phyloP scores from a whole-genome alignment of 2,888 invertebrate species.

The Lamellibrachia columna region DNA sequence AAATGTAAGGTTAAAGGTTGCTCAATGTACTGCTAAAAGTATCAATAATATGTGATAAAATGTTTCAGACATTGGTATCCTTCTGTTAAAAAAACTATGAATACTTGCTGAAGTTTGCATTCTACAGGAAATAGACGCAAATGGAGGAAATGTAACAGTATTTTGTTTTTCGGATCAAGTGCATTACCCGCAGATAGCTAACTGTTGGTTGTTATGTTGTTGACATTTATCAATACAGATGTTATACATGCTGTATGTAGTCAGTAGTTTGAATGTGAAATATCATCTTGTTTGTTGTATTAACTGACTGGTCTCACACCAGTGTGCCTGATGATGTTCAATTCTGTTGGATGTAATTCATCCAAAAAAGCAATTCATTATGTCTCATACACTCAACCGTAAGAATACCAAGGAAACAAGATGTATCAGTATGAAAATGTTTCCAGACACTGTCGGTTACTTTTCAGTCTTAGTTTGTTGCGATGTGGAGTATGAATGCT shows the following conservation, averaged over 20 bases:
- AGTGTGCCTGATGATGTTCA: background rate
- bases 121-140: background rate
- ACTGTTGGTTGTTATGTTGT: background rate
- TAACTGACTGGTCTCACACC: background rate
- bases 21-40: background rate
- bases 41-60: background rate
- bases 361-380: background rate
- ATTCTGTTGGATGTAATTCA: background rate
- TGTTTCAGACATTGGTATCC: background rate
- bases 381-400: background rate
- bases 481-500: too few relatives aligned
- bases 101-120: background rate
- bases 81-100: background rate
- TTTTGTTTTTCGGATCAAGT: background rate
- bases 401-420: background rate
- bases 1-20: background rate
- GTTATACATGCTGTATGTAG: background rate
- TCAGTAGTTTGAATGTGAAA: background rate
- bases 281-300: background rate
- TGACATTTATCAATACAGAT: background rate
- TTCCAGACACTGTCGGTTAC: background rate
- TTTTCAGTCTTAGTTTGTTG: too few relatives aligned
- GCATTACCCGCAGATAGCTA: background rate
- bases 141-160: background rate
- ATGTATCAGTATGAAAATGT: background rate